Evolutionary conservation across 1,140 invertebrate species (phyloP), one percentile per base, ranked within the genome.

Genomic region (Formica exsecta): DNA sequence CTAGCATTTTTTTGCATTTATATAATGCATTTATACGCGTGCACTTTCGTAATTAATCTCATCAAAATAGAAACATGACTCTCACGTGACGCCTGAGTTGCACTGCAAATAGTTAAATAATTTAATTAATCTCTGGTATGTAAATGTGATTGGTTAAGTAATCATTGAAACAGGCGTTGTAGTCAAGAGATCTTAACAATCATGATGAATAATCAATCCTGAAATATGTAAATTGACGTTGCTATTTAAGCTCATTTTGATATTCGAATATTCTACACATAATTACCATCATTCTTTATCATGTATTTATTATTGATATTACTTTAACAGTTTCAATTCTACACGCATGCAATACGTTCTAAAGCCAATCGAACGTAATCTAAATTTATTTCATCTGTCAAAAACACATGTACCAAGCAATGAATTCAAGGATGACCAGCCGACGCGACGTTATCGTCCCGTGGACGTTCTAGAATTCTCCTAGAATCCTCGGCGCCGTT

Each of bases 81-180:
- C 48, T 80, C 48, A 51, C 1, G 59, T 38, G 38, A 59, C 32
- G 70, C 19, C 54, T 81, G 51, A 73, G 25, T 73, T 81, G 38
- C n/a, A 32, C 54, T 7, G 65, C 48, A 38, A 22, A 70, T 36
- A 73, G 66, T 73, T 59, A 73, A 81, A 73, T 73, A 54, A 81
- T 73, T 81, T 81, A 81, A 81, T 81, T 61, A 66, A 71, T 81
- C 66, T 73, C 8, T 29, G 62, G 51, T 81, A 81, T 73, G 79
- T 36, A 71, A 70, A 71, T 70, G 66, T 36, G 38, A 73, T 8
- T 73, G 54, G 36, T 51, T 65, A 32, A 38, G 65, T 61, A 73
- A 81, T 73, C 54, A 36, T 59, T 19, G 51, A 73, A 19, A 44
- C n/a, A 66, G 19, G n/a, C 76, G n/a, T 32, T 36, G 61, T 29